Evolutionary conservation across 2,113 vertebrate species (phyloP), one percentile per base, ranked within the genome.

Genomic region (Mormyrus lacerda): DNA sequence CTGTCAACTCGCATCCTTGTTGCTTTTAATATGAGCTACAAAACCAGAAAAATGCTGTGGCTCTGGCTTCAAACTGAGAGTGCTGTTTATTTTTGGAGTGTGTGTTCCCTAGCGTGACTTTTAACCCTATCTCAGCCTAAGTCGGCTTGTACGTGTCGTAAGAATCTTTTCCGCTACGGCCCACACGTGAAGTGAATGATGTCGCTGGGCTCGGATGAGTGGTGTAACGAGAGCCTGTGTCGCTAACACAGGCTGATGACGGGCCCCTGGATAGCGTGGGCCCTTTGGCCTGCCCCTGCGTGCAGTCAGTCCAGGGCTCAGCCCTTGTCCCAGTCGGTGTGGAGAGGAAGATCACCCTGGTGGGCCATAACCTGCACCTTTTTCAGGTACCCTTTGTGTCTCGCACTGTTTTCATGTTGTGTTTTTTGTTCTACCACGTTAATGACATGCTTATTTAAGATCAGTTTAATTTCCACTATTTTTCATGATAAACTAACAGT

Each of bases 311-410:
- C 69, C 96, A 97, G 91, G 97, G 97, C 51, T 96, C 97, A 21
- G 91, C 94, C 0, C 93, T 98, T 27, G 93, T 98, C 55, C 98
- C 98, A 0, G 97, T 99, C 90, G 97, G 96, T 0, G 96, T 98
- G 91, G 95, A 96, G 0, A 96, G 95, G 51, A 97, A 98, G 91
- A 95, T 99, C 89, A 97, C 95, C 0, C 94, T 99, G 89, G 91
- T 97, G 44, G 98, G 97, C 90, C 95, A 94, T 89, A 98, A 99
- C 93, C 96, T 99, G 21, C 93, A 96, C 87, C 95, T 98, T 86
- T 97, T 97, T 73, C 96, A 97, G 97, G 98, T 98, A 95, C 92
- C 3, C 4, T 42, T 17, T 13, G 15, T 42, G 6, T 42, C 69
- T 73, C 31, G 24, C 21, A n/a, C 24, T 65, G 24, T 24, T 21